Conservation (phyloP, 2,797 vertebrate genomes). For the Setipinna tenuifilis region DNA sequence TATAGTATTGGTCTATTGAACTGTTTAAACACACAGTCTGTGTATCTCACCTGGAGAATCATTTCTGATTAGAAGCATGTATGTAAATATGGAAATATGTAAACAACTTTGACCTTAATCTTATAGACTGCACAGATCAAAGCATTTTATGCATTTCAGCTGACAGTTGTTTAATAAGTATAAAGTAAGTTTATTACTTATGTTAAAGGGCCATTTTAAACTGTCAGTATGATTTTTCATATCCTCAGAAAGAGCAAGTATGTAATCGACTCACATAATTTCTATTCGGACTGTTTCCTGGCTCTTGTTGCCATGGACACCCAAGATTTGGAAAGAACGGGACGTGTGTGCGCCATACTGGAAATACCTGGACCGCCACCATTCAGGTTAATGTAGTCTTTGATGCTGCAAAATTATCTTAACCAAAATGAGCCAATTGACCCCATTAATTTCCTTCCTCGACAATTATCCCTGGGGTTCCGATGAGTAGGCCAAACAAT, state of each 20-base stretch:
- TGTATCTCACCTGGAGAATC: too few relatives aligned
- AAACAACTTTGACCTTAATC: neutral
- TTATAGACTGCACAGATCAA: neutral
- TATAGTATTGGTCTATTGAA: neutral
- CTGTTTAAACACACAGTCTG: neutral
- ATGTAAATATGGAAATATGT: too few relatives aligned
- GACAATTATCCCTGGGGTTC: constrained; percentile 51
- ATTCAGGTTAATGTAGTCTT: constrained; percentile 54
- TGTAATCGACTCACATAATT: neutral
- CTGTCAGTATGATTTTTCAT: neutral
- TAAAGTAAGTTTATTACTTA: constrained; percentile 12
- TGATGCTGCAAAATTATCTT: constrained; percentile 48
- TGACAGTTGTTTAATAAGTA: neutral
- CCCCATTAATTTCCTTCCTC: constrained; percentile 55
- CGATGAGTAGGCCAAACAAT: constrained; percentile 43
- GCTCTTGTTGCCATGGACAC: neutral
- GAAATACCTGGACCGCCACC: constrained; percentile 36
- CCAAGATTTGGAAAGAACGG: neutral
- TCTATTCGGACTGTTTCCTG: neutral
- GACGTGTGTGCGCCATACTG: neutral
- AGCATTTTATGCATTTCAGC: neutral
- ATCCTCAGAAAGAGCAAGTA: neutral
- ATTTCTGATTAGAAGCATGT: neutral
- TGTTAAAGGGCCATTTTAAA: neutral
- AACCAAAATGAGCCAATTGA: constrained; percentile 54